phyloP scores from a whole-genome alignment of 2,888 invertebrate genomes.

The Cephus pulcher region DNA sequence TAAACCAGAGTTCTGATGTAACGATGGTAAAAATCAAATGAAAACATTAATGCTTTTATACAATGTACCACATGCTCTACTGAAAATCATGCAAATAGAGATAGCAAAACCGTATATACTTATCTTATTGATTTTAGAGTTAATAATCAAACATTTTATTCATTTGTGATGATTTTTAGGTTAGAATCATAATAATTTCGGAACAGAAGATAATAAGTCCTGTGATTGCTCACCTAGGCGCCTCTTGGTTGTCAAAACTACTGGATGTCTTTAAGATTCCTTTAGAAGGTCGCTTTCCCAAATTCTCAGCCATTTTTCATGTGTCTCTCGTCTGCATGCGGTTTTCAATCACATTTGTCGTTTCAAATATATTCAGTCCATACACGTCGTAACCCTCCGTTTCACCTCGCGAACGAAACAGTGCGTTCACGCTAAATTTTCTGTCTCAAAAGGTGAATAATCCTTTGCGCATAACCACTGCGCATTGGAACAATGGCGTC shows the following conservation, averaged over 20 bases:
- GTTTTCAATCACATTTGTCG: not conserved
- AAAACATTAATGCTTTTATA: not conserved
- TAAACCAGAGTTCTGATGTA: not conserved
- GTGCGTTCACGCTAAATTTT: not conserved
- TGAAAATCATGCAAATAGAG: not conserved
- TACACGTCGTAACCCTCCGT: not conserved
- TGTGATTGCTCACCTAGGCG: conserved; percentile 54
- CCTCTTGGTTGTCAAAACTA: conserved; percentile 84
- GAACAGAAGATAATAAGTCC: conserved; percentile 7
- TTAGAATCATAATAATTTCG: conserved; percentile 13
- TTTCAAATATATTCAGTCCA: not conserved
- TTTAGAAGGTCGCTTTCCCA: conserved; percentile 86
- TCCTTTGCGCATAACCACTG: not conserved
- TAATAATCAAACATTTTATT: not conserved
- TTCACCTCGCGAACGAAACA: not conserved
- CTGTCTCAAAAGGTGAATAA: not conserved
- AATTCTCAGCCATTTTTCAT: conserved; percentile 77
- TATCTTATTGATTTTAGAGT: not conserved
- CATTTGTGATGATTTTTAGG: conserved; percentile 2
- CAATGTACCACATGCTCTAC: not conserved
- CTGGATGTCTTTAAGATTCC: conserved; percentile 93
- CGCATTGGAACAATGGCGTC: not conserved
- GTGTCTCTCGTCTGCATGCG: not conserved
- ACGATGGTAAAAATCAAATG: not conserved
- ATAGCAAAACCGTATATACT: not conserved